Evolutionary conservation across 2,113 vertebrate species (phyloP).

Genomic region (Pyrgilauda ruficollis): DNA sequence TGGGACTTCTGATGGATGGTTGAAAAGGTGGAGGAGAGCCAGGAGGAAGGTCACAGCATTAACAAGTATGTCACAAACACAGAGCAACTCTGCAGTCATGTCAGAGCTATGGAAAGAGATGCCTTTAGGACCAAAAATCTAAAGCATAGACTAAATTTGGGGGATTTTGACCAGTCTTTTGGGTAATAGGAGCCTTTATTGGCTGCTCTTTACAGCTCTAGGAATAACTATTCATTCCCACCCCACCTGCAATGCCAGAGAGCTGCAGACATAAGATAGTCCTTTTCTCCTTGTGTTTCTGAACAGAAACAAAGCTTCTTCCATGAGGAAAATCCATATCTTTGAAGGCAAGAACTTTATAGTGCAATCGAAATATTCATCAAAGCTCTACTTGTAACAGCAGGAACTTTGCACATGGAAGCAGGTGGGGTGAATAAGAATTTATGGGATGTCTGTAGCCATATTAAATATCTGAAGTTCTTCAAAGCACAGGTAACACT

Average conservation of each 20-base stretch:
- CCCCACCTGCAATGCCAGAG: neutral
- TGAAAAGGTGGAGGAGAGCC: neutral
- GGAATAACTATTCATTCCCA: neutral
- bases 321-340: slow-evolving; percentile 14
- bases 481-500: slow-evolving; percentile 57
- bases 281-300: neutral
- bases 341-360: slow-evolving; percentile 39
- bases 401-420: slow-evolving; percentile 37
- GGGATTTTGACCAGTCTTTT: accelerated
- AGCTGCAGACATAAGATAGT: neutral
- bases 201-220: neutral
- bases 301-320: slow-evolving; percentile 7
- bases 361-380: slow-evolving; percentile 44
- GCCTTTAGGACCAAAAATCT: neutral
- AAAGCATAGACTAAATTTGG: neutral
- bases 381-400: slow-evolving; percentile 43
- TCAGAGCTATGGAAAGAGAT: neutral
- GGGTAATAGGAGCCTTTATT: neutral
- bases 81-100: neutral
- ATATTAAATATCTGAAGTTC: slow-evolving; percentile 46
- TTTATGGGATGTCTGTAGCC: slow-evolving; percentile 57
- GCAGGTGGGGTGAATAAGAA: slow-evolving; percentile 44
- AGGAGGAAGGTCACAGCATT: neutral
- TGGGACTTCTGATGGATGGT: neutral
- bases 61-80: neutral